Evolutionary conservation across 1,140 invertebrate genomes (phyloP), one percentile per base, ranked within the genome.

Genomic region (Pogonognathellus flavescens): DNA sequence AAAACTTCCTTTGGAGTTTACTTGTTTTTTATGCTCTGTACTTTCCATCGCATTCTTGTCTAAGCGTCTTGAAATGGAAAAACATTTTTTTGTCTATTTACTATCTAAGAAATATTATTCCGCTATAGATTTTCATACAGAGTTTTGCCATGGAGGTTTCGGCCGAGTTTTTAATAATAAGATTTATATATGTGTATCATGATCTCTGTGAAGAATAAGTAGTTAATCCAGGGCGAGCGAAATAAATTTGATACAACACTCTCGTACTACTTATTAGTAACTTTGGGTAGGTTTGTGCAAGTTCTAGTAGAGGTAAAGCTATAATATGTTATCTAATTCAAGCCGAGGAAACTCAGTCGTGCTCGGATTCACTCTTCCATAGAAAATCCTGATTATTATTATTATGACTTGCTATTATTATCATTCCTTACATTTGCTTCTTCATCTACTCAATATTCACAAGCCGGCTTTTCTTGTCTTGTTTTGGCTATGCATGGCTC

Each of bases 311-410:
- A 41, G 6, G 31, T 41, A 41, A 66, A 66, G 6, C 25, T 25
- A 66, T 60, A 60, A n/a, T 20, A 18, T 76, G 70, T 76, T 76
- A 76, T 76, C 70, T 76, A 20, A 7, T 31, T 49, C 31, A 76
- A 76, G 70, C 49, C 31, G 31, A 81, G 80, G 50, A 81, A 81
- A 55, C 50, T 53, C 80, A 55, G 11, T 25, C 53, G 50, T 20
- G n/a, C 53, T 81, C 60, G 80, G n/a, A 57, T 9, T 57, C 80
- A 81, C 80, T 81, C 50, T 55, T 81, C 80, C 53, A 55, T 81
- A 81, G 10, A 81, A 57, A 55, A 81, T 81, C 80, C 80, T 81
- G 80, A 81, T 81, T 81, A 57, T 81, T 81, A 81, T 81, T 81
- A 81, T 81, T 81, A 81, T 76, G 31, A 76, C 70, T 76, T 49